These are phyloP conservation scores for Dermatemys mawii DNA, from an alignment of 2,113 vertebrate species.

Conservation along the genomic window DNA sequence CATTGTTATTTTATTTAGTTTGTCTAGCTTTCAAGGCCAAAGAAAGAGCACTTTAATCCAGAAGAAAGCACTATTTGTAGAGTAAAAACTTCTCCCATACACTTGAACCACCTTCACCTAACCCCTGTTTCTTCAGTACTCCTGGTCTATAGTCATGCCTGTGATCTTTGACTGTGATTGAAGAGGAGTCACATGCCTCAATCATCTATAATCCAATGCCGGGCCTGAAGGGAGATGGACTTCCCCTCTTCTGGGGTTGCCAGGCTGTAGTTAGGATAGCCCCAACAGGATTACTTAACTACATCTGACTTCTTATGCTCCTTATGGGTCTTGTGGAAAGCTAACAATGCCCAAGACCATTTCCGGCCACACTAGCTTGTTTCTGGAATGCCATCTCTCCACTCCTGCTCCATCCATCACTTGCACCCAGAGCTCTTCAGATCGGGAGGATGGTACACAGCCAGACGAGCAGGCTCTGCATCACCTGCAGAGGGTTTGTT, in stretches of 20 bases:
- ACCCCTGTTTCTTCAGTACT: not conserved
- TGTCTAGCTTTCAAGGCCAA: no score
- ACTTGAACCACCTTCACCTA: not conserved
- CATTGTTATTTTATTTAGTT: not conserved
- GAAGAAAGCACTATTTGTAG: no score
- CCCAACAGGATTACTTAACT: no score
- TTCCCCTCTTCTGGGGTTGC: not conserved
- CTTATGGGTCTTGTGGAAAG: no score
- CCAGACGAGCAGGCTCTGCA: not conserved
- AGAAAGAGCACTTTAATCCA: not conserved
- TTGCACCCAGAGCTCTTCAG: not conserved
- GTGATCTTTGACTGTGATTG: not conserved
- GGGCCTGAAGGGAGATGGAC: not conserved
- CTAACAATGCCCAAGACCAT: not conserved
- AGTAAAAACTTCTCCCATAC: not conserved
- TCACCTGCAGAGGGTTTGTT: not conserved
- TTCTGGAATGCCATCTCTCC: not conserved
- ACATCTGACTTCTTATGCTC: no score
- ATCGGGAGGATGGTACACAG: not conserved
- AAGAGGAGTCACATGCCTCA: not conserved
- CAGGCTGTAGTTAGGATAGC: not conserved
- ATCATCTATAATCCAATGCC: not conserved
- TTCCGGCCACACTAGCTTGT: not conserved
- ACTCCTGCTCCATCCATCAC: not conserved
- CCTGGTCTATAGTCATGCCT: no score